Evolutionary conservation across 2,797 vertebrate species (phyloP), one percentile per base, ranked within the genome.

Genomic region (Mormyrus hasselquistii): DNA sequence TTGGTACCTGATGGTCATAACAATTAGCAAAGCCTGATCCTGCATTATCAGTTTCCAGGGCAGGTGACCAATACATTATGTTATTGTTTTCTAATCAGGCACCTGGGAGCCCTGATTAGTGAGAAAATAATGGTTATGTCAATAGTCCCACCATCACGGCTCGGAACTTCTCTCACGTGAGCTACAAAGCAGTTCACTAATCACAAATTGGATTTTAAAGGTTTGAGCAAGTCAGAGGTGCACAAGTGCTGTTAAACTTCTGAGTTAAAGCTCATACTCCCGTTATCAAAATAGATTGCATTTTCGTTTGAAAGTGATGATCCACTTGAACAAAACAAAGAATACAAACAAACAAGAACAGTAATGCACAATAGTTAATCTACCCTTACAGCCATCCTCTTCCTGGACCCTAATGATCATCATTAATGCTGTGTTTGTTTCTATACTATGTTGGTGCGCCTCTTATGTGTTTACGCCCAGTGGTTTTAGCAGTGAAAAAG

Each of bases 81-180:
- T 95, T 34, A 96, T 95, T 95, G 95, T 96, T 96, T 96, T 96
- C 95, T 96, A 95, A 96, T 96, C 95, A 96, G 95, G 93, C 93
- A 93, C 93, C 93, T 94, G 95, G 94, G 94, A 94, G 93, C 94
- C 93, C 94, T 92, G 94, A 95, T 96, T 95, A 95, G 94, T 96
- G 94, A 94, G 94, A 95, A 96, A 95, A 96, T 96, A 96, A 96
- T 96, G 95, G 93, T 94, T 94, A 96, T 95, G 95, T 96, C 95
- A 95, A 96, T 96, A 95, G 92, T 93, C 93, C 92, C 92, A 92
- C 93, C 94, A 93, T 93, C 93, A 93, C 95, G 95, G 95, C 94
- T 95, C 92, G 91, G 88, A 90, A 90, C 91, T 89, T 90, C 89
- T 3, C 90, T 91, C 92, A 85, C 88, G 19, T 91, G 92, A 89